phyloP scores from a whole-genome alignment of 2,797 vertebrate genomes.

The Halcyon chelicuti region DNA sequence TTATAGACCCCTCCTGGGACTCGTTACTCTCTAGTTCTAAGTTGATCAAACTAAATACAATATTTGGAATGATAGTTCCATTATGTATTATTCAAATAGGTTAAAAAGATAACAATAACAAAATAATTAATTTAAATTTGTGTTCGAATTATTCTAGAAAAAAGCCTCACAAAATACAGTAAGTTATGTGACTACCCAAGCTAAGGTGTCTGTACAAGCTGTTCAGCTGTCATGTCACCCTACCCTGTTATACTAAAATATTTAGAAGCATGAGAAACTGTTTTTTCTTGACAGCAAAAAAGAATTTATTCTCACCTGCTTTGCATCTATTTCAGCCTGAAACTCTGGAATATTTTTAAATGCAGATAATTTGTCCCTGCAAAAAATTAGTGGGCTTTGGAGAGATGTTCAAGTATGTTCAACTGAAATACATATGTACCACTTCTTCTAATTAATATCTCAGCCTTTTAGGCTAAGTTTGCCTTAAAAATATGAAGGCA shows the following conservation, averaged over 20 bases:
- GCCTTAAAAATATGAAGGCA: not conserved
- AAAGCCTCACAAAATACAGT: not conserved
- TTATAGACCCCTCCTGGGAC: not conserved
- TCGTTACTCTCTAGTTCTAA: not conserved
- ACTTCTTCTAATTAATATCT: not conserved
- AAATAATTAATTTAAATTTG: not conserved
- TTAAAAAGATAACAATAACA: not conserved
- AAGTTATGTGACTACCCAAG: fast-evolving
- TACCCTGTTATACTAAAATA: not conserved
- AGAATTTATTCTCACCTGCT: not conserved
- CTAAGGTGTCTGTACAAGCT: not conserved
- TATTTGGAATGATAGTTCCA: not conserved
- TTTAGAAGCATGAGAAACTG: not conserved
- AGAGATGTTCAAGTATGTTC: not conserved
- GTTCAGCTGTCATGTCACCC: not conserved
- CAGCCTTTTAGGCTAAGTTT: not conserved
- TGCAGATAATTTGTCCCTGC: not conserved
- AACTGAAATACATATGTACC: not conserved
- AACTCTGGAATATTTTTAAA: not conserved
- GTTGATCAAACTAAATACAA: not conserved
- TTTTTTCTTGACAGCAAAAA: not conserved
- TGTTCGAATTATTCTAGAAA: not conserved
- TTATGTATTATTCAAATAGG: not conserved
- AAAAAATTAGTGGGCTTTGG: not conserved
- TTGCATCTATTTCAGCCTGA: not conserved